A percentile compares a stretch with the other conserved stretches of the same genome.
These are phyloP conservation scores for Taxidea taxus DNA, from an alignment of 2,113 vertebrate species.

Conservation along the genomic window DNA sequence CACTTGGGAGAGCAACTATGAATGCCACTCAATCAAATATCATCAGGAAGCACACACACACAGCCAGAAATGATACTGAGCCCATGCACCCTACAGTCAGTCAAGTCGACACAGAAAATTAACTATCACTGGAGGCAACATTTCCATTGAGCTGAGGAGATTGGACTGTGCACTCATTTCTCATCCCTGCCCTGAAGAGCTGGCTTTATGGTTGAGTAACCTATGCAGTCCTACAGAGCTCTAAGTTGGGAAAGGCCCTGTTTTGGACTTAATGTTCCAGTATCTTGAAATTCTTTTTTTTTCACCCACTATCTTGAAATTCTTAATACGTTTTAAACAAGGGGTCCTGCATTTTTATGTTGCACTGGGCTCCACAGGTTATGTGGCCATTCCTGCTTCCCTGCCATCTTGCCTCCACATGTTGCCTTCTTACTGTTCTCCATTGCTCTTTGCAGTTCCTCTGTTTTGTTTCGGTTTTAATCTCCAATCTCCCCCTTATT, in stretches of 20 bases:
- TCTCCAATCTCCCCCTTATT: background rate
- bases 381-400: rapidly evolving
- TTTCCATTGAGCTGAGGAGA: background rate
- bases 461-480: background rate
- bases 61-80: background rate
- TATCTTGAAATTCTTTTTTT: background rate
- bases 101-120: background rate
- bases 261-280: rapidly evolving
- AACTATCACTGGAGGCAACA: background rate
- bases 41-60: background rate
- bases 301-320: background rate
- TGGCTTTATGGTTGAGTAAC: background rate
- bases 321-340: background rate
- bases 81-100: background rate
- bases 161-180: too few species aligned
- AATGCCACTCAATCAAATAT: background rate
- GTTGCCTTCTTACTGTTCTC: too few species aligned
- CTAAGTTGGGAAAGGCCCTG: background rate
- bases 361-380: background rate
- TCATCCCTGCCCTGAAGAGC: background rate
- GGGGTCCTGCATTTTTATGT: background rate
- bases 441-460: background rate
- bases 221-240: rapidly evolving
- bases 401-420: rapidly evolving
- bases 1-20: background rate